Evolutionary conservation across 2,888 invertebrate species (phyloP).

Genomic region (Neocrepidodera transversa): DNA sequence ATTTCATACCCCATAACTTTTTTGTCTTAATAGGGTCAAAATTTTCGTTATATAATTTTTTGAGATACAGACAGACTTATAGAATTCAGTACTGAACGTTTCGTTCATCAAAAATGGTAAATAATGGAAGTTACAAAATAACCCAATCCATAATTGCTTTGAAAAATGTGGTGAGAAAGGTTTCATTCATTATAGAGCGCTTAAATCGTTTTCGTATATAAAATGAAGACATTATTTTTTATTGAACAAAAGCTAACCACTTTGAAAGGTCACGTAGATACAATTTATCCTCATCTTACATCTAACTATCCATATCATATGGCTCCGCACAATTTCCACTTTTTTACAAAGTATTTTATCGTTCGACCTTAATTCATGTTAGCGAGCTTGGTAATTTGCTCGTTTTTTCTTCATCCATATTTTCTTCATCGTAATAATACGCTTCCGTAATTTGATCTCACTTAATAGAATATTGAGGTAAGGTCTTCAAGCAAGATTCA

Average conservation of each 20-base stretch:
- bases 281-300: not conserved
- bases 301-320: not conserved
- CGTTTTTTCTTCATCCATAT: constrained; percentile 42
- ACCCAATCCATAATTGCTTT: too few species aligned
- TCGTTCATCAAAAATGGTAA: too few species aligned
- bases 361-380: not conserved
- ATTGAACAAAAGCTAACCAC: not conserved
- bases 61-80: too few species aligned
- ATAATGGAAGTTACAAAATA: too few species aligned
- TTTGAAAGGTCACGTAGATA: not conserved
- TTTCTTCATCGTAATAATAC: constrained; percentile 42
- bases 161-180: too few species aligned
- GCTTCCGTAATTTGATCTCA: constrained; percentile 36
- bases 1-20: too few species aligned
- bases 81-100: too few species aligned
- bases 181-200: too few species aligned
- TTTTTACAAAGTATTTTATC: constrained; percentile 2
- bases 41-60: too few species aligned
- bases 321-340: not conserved
- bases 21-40: too few species aligned
- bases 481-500: constrained; percentile 4
- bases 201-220: not conserved
- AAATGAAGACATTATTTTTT: constrained; percentile 1
- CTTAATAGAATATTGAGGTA: constrained; percentile 27
- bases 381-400: constrained; percentile 37